phyloP scores from a whole-genome alignment of 2,113 vertebrate genomes.

The Catharus fuscescens region DNA sequence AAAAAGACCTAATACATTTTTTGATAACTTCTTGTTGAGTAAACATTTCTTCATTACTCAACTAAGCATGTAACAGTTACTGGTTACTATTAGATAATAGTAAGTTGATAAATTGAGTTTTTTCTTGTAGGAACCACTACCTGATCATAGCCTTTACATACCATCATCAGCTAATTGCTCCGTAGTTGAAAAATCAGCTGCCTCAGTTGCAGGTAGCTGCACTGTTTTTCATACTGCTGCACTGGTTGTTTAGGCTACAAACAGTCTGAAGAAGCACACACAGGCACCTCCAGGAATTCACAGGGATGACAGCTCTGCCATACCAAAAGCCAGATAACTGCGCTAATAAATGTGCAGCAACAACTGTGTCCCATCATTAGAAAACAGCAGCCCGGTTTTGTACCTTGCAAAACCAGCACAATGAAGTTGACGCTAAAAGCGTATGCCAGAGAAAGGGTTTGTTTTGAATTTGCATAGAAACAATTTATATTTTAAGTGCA shows the following conservation, averaged over 20 bases:
- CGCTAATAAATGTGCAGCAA: neutral
- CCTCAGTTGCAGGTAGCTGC: neutral
- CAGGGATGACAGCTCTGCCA: neutral
- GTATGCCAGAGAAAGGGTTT: neutral
- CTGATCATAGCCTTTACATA: neutral
- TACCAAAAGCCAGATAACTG: neutral
- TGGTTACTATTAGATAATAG: neutral
- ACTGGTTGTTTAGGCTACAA: neutral
- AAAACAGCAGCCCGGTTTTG: neutral
- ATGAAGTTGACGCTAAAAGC: neutral
- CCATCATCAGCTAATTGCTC: neutral
- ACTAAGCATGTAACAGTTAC: neutral
- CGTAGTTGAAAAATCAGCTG: neutral
- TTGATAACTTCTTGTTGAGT: neutral
- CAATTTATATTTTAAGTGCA: neutral
- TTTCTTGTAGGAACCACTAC: neutral
- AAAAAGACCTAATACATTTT: neutral
- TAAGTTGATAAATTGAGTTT: neutral
- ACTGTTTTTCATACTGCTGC: neutral
- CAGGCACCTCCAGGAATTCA: neutral
- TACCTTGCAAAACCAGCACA: neutral
- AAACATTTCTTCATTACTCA: neutral
- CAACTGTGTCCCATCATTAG: too few species aligned
- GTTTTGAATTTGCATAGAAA: neutral
- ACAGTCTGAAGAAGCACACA: neutral